Conservation (phyloP, 2,797 vertebrate species). For the Dromococcyx pavoninus region DNA sequence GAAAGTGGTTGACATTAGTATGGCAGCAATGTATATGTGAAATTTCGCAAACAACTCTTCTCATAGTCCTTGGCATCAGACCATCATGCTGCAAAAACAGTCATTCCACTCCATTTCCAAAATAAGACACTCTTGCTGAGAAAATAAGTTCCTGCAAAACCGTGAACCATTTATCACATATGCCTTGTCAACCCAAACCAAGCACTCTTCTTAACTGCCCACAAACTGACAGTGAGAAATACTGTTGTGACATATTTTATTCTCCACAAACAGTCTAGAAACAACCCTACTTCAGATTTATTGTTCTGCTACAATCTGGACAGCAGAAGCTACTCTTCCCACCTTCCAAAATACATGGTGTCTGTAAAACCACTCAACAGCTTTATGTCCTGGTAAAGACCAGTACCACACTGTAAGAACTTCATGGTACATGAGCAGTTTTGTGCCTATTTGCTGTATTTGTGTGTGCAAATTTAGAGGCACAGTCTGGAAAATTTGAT, state of each 20-base stretch:
- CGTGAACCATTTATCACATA: conserved; percentile 12
- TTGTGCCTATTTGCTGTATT: not conserved
- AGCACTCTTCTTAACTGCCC: conserved; percentile 11
- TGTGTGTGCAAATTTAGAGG: not conserved
- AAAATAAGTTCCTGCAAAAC: conserved; percentile 32
- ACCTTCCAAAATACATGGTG: not conserved
- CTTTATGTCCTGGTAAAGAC: not conserved
- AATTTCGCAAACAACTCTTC: not conserved
- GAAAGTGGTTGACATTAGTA: not conserved
- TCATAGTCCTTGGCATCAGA: conserved; percentile 11
- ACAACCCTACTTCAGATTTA: not conserved
- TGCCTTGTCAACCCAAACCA: conserved; percentile 3
- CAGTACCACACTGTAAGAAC: not conserved
- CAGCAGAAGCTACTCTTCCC: not conserved
- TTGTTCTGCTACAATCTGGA: not conserved
- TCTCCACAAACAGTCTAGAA: conserved; percentile 28
- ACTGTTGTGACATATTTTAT: conserved; percentile 25
- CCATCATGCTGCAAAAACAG: conserved; percentile 6
- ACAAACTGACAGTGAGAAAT: conserved; percentile 52
- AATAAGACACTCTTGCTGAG: conserved; percentile 39
- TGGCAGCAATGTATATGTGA: not conserved
- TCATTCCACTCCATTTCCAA: not conserved
- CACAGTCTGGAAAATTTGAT: not conserved
- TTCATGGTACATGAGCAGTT: not conserved
- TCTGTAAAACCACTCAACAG: not conserved